These are phyloP conservation scores for Hippocampus zosterae DNA, from an alignment of 2,113 vertebrate species.

Conservation along the genomic window DNA sequence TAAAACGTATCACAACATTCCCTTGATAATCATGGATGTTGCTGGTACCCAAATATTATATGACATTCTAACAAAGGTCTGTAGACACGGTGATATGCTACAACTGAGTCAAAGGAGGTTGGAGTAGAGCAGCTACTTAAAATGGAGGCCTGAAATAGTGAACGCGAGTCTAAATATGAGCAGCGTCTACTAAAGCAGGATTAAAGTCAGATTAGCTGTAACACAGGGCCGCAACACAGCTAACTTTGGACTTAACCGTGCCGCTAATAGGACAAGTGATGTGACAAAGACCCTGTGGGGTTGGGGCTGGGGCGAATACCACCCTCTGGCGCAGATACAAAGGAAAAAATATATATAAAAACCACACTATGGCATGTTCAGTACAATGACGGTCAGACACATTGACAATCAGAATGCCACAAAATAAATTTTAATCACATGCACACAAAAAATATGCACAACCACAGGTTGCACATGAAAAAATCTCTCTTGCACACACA, in stretches of 20 bases:
- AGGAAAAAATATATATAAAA: too few species aligned
- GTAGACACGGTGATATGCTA: background rate
- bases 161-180: slow-evolving; percentile 64
- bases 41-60: too few species aligned
- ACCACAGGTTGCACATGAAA: too few species aligned
- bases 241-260: slow-evolving; percentile 71
- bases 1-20: background rate
- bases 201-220: slow-evolving; percentile 64
- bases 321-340: background rate
- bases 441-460: too few species aligned
- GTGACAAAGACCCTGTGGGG: too few species aligned
- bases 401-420: too few species aligned
- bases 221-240: slow-evolving; percentile 51
- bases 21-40: too few species aligned
- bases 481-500: too few species aligned
- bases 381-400: too few species aligned
- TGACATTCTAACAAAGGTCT: too few species aligned
- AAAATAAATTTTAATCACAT: too few species aligned
- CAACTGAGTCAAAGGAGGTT: background rate
- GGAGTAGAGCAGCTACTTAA: slow-evolving; percentile 15
- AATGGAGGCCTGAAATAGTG: slow-evolving; percentile 29
- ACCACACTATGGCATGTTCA: too few species aligned
- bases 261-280: slow-evolving; percentile 53
- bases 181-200: slow-evolving; percentile 66
- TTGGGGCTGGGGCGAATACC: background rate